These are phyloP conservation scores for Lampropteryx suffumata DNA, from an alignment of 2,888 invertebrate species.

Conservation along the genomic window DNA sequence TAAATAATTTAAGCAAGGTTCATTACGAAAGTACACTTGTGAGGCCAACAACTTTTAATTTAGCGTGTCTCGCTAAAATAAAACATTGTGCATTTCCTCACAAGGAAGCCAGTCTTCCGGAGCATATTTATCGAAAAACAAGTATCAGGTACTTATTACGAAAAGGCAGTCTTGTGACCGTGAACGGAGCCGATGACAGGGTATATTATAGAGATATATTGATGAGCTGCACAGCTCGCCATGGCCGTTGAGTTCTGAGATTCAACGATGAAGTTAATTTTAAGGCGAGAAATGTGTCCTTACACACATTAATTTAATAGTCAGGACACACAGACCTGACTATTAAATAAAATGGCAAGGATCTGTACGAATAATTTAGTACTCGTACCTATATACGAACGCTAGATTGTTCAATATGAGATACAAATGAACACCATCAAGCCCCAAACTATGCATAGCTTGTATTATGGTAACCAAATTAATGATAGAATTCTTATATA, in stretches of 20 bases:
- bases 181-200: conserved; percentile 1
- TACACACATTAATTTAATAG: too few species aligned
- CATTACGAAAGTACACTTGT: conserved; percentile 10
- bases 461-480: too few species aligned
- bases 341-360: too few species aligned
- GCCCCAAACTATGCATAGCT: too few species aligned
- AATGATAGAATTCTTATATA: too few species aligned
- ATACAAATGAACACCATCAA: too few species aligned
- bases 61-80: not conserved
- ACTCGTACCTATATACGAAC: too few species aligned
- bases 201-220: conserved; percentile 1
- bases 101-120: conserved; percentile 5
- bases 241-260: not conserved
- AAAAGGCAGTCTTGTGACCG: not conserved
- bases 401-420: too few species aligned
- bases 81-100: not conserved
- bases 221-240: too few species aligned
- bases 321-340: too few species aligned
- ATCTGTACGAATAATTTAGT: too few species aligned
- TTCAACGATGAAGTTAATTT: not conserved
- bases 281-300: too few species aligned
- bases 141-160: not conserved
- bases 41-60: conserved; percentile 26
- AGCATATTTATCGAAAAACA: not conserved
- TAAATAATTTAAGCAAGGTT: conserved; percentile 8